A percentile compares a stretch with the other conserved stretches of the same genome.
These are phyloP conservation scores for pig (Sus scrofa) DNA, from an alignment of 2,113 vertebrate genomes.

Conservation along the genomic window T2T-Sscrofa CM000829.6:19920001-19920500, in stretches of 20 bases:
- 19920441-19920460: not conserved
- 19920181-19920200: not conserved
- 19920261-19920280: not conserved
- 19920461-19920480: not conserved
- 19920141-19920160: conserved; percentile 74
- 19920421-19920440: not conserved
- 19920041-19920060: conserved; percentile 39
- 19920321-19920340: conserved; percentile 17
- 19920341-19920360: not conserved
- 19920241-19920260: not conserved
- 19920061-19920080: conserved; percentile 64
- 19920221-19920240: conserved; percentile 31
- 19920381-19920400: conserved; percentile 5
- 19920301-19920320: conserved; percentile 67
- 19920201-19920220: conserved; percentile 57
- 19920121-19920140: conserved; percentile 59
- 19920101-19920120: conserved; percentile 64
- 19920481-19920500: not conserved
- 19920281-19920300: not conserved
- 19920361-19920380: not conserved
- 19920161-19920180: conserved; percentile 63
- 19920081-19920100: conserved; percentile 37
- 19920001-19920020: not conserved
- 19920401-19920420: not conserved
- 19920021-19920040: not conserved